Evolutionary conservation across 2,797 vertebrate genomes (phyloP), one percentile per base, ranked within the genome.

Genomic region (Falco naumanni): DNA sequence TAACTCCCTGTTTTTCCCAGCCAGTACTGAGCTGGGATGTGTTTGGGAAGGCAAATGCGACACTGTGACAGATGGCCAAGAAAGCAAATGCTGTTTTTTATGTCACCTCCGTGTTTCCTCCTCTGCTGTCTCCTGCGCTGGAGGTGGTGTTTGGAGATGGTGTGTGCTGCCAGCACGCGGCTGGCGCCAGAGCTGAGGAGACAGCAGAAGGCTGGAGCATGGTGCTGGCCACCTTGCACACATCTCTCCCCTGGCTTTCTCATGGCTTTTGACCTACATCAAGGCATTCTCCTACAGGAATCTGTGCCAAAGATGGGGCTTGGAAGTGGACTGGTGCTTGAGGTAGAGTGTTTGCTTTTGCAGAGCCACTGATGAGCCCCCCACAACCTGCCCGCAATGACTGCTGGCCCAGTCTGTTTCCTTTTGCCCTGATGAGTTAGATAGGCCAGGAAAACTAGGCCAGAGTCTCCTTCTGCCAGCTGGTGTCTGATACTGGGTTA

Each of bases 31-130:
- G 84, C 84, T 70, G 90, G 75, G 64, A 48, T 82, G 54, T 39
- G 50, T 86, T 96, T 90, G 79, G 87, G 77, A 95, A 93, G 66
- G 80, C 1, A 1, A 41, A 86, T 79, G 81, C 1, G 0, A 80
- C 60, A 29, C 69, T 18, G 61, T 31, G 80, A 94, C 96, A 97
- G 96, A 95, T 96, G 96, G 96, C 90, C 70, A 82, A 91, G 94
- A 93, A 95, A 95, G 91, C 85, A 93, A 95, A 71, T 13, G 74
- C 47, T 93, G 91, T 20, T 88, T 96, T 95, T 96, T 87, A 61
- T 93, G 63, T 94, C 93, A 95, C 91, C 91, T 96, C 84, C 22
- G 1, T 70, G 74, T 77, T 93, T 93, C 93, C 89, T 96, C 86
- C 88, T 95, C 91, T 87, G 85, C 94, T 76, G 94, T 90, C 87